A percentile compares a stretch with the other conserved stretches of the same genome.
Conservation (phyloP, 2,888 invertebrate genomes). For the Mystacides longicornis region DNA sequence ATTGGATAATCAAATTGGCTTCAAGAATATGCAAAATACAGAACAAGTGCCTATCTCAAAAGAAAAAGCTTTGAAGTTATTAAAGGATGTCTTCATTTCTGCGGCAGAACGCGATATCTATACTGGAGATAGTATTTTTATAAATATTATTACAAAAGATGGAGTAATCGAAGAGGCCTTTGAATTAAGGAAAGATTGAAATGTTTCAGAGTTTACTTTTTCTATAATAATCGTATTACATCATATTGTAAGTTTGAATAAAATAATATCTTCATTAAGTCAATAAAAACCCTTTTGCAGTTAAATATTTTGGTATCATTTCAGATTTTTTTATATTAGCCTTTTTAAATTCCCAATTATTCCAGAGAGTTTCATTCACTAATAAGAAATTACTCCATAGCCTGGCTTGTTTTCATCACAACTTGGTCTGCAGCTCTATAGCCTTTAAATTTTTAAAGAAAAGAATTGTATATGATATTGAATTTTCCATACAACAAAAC, state of each 20-base stretch:
- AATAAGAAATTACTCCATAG: too few species aligned
- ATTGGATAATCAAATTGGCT: constrained; percentile 92
- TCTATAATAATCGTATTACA: not conserved
- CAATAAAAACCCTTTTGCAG: too few species aligned
- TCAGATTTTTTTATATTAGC: too few species aligned
- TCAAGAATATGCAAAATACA: constrained; percentile 76
- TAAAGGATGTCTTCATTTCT: constrained; percentile 95
- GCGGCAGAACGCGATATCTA: constrained; percentile 97
- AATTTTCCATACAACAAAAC: too few species aligned
- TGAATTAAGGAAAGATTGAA: constrained; percentile 81
- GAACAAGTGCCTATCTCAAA: constrained; percentile 55
- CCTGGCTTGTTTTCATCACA: too few species aligned
- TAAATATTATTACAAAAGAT: constrained; percentile 82
- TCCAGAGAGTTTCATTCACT: too few species aligned
- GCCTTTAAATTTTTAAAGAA: too few species aligned
- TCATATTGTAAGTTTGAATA: not conserved
- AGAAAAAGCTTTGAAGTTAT: constrained; percentile 75
- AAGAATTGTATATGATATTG: too few species aligned
- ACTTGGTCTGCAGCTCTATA: too few species aligned
- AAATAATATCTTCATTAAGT: too few species aligned
- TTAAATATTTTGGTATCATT: too few species aligned
- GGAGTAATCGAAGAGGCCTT: constrained; percentile 72
- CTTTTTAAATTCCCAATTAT: too few species aligned
- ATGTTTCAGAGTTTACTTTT: not conserved
- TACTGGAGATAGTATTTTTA: constrained; percentile 85